Evolutionary conservation across 1,140 invertebrate genomes (phyloP).

Genomic region (Brachionus rotundiformis): DNA sequence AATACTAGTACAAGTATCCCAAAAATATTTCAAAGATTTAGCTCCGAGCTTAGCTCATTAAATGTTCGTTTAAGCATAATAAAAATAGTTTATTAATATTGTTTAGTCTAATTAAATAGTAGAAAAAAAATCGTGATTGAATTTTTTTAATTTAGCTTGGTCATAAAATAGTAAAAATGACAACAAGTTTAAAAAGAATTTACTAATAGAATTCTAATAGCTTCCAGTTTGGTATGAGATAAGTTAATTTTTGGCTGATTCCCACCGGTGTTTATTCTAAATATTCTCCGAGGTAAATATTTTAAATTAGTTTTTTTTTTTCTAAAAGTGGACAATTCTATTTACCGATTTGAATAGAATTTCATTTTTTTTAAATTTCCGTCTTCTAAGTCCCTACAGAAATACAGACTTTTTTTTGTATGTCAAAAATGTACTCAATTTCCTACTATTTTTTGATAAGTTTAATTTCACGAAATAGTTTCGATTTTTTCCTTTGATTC

Average conservation of each 20-base stretch:
- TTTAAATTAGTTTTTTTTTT: not conserved
- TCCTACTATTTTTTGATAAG: not conserved
- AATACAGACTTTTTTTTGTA: not conserved
- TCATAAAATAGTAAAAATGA: constrained; percentile 40
- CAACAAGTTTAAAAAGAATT: not conserved
- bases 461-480: constrained; percentile 7
- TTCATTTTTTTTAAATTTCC: constrained; percentile 30
- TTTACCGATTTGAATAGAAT: constrained; percentile 15
- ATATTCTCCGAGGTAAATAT: constrained; percentile 31
- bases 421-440: constrained; percentile 24
- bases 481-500: constrained; percentile 2
- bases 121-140: not conserved
- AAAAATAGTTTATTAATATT: constrained; percentile 30
- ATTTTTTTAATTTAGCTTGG: constrained; percentile 6
- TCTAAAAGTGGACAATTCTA: constrained; percentile 11
- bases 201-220: not conserved
- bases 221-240: not conserved
- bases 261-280: constrained; percentile 3
- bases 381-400: not conserved
- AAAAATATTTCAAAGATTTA: constrained; percentile 21
- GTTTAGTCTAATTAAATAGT: constrained; percentile 27
- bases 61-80: constrained; percentile 23
- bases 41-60: not conserved
- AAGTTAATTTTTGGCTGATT: constrained; percentile 11
- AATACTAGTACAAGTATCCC: not conserved